Evolutionary conservation across 2,888 invertebrate species (phyloP).

Genomic region (Pemphredon lugubris): DNA sequence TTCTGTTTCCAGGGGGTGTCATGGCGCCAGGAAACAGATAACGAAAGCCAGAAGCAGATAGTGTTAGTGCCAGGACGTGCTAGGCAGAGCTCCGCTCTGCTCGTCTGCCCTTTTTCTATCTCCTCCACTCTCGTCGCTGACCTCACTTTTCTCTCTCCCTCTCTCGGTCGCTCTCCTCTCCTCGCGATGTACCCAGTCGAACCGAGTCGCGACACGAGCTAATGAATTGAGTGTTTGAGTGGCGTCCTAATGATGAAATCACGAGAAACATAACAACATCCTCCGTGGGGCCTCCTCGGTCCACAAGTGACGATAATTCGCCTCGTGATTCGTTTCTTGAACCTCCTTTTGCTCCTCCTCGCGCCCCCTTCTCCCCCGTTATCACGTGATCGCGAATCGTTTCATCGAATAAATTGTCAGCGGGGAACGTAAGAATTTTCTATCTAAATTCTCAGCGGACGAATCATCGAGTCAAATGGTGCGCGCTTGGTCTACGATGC

Average conservation of each 20-base stretch:
- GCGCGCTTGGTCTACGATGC: neutral
- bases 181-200: conserved; percentile 35
- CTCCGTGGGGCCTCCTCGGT: conserved; percentile 46
- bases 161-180: conserved; percentile 3
- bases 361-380: neutral
- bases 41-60: conserved; percentile 41
- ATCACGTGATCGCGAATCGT: conserved; percentile 44
- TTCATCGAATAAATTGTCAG: conserved; percentile 42
- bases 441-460: neutral
- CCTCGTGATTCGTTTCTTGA: conserved; percentile 58
- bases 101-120: conserved; percentile 15
- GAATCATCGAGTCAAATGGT: neutral
- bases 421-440: conserved; percentile 39
- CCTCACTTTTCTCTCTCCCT: conserved; percentile 31
- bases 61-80: conserved; percentile 68
- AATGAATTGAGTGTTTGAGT: conserved; percentile 71
- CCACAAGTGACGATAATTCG: conserved; percentile 64
- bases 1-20: conserved; percentile 54
- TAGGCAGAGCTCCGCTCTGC: conserved; percentile 59
- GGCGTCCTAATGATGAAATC: conserved; percentile 70
- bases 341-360: neutral
- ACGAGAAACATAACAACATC: conserved; percentile 71
- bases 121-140: conserved; percentile 13
- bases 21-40: conserved; percentile 63
- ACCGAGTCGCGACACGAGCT: conserved; percentile 57